Base-by-base conservation (phyloP, 2,888 invertebrate genomes). In the Leistus spinibarbis region DNA sequence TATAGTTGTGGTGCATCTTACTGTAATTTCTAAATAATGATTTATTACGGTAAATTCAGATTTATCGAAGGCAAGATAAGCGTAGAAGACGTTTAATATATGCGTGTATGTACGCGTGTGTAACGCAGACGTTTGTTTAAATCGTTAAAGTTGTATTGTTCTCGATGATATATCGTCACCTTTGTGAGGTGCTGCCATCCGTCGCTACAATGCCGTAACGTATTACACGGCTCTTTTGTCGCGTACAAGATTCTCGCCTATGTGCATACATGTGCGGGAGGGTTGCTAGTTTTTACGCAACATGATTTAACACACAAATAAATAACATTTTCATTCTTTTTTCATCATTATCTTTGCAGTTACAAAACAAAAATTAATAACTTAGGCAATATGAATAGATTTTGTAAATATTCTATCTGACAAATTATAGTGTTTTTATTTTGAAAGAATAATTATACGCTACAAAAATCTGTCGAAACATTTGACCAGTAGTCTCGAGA, bases 91-190 rank as follows among this genome's bases (percentile, higher is more conserved):
- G 60, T 19, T 57, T 17, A 20, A 17, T 60, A 22, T 60, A 22
- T 60, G 19, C 20, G 60, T 60, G 17, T 60, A 22, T 60, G 19
- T 27, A 17, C 82, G 83, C 84, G 83, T 40, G 40, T 40, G 40
- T 84, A 84, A 83, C 83, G 82, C 81, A 81, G 82, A 82, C 82
- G 82, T 84, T 84, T 83, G 83, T 85, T 84, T 83, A 82, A 84
- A 83, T 85, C 85, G 84, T 85, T 85, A 85, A 82, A 83, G 83
- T 76, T 79, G 79, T 83, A 84, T 85, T 85, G 85, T 85, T 79
- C 67, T 78, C 79, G 80, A 84, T 85, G 85, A 85, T 84, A 83
- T 84, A 85, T 84, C 81, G 83, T 82, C 83, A 82, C 82, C 82
- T 83, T 84, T 84, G 83, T 84, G 83, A 84, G 83, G 83, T 84